Base-by-base conservation (phyloP, 1,140 invertebrate species). In the Drosophila tani region DNA sequence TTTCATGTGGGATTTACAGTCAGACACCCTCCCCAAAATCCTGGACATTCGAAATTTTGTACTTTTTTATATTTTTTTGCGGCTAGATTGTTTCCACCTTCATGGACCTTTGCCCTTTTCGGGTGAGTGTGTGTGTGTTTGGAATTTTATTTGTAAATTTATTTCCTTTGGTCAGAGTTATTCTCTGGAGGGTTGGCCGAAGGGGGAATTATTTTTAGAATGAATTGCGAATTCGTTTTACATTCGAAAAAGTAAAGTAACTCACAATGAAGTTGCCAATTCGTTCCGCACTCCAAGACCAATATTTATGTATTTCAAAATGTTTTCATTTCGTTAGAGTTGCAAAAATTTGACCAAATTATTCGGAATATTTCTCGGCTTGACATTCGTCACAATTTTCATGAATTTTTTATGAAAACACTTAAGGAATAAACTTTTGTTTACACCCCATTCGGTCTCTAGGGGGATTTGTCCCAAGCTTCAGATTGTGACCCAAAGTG, bases 1-100 rank as follows among this genome's bases (percentile, higher is more conserved):
- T 86, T 82, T 86, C 82, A 86, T 86, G 59, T 58, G 79, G 82
- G 82, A 86, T 86, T 86, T 86, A 38, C 82, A 86, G 79, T 70
- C 75, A 86, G 75, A 86, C 82, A 87, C 82, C 79, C 82, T 78
- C 47, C 51, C 68, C 2, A 19, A 50, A 38, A 50, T 53, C 53
- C 53, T 29, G 69, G 46, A 71, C 53, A 59, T 59, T 73, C 3
- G 38, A 75, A 81, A 85, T 80, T 80, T 79, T 69, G 41, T 45
- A 73, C 38, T 40, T 71, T 71, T 70, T 17, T 21, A 0, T 21
- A 24, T 40, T 53, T 53, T 50, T 60, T 45, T 74, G 55, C 5
- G 70, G 70, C 29, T 59, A 70, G 55, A 60, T 70, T 78, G 65
- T 68, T 78, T 58, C 62, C 57, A 75, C 62, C 71, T 69, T 68